Base-by-base conservation (phyloP, 2,888 invertebrate genomes). In the Ernsta delagoae region DNA sequence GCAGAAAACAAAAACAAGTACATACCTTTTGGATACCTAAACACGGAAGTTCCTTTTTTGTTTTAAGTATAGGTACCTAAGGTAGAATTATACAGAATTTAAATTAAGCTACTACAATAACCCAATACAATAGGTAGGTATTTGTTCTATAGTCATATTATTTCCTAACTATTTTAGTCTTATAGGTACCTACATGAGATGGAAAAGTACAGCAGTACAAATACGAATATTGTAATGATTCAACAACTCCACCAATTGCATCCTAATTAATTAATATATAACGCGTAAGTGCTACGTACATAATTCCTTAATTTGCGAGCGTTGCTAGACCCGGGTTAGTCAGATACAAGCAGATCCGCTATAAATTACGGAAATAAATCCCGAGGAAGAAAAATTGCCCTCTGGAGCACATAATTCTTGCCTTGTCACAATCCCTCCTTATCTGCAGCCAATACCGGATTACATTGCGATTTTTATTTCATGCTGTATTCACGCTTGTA, bases 381-480 rank as follows among this genome's bases (percentile, higher is more conserved):
- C 93, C 85, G 87, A 85, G 86, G 85, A 93, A 93, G 93, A 93
- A 93, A 93, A 93, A 93, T 93, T 92, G 93, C 92, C 90, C 93
- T 93, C 90, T 89, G 87, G 92, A 93, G 93, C 93, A 93, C 93
- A 93, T 93, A 93, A 93, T 93, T 93, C 93, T 93, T 93, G 92
- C 90, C 93, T 93, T 93, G 93, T 93, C 93, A 93, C 93, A 92
- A 89, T 86, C 89, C 87, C 89, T 92, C 92, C 92, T 93, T 93
- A 93, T 93, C 93, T 91, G 85, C 85, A 87, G 86, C 93, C 93
- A 93, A 93, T 93, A 93, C 90, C 92, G 93, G 93, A 93, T 93
- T 93, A 93, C 93, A 93, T 88, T 92, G 88, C 88, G 92, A 93
- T 93, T 93, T 91, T 93, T 93, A 93, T 93, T 93, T 91, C 83